Evolutionary conservation across 64 coral and sea anemone species (phyloP).

Genomic region (Exaiptasia diaphana): DNA sequence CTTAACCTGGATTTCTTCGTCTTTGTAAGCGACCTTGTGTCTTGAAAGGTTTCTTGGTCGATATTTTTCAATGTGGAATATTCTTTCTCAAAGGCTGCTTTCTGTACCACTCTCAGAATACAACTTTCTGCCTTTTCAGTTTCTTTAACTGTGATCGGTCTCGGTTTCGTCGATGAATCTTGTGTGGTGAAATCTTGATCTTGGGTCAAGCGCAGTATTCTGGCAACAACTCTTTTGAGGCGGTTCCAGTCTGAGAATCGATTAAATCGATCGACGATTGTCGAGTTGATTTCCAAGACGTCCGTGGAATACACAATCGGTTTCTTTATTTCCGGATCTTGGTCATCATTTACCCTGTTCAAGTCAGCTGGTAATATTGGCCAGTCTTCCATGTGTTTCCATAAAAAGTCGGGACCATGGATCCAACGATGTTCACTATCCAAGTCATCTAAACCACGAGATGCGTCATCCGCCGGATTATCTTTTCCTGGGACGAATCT

Average conservation of each 20-base stretch:
- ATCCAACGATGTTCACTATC: neutral
- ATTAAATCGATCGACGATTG: neutral
- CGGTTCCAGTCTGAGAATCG: conserved; percentile 30
- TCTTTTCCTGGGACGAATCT: neutral
- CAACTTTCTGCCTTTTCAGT: neutral
- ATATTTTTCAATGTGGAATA: no score
- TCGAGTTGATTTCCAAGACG: neutral
- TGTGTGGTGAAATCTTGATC: neutral
- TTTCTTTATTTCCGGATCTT: conserved; percentile 22
- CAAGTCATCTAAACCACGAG: neutral
- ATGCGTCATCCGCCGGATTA: neutral
- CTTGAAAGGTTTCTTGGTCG: neutral
- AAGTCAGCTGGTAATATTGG: neutral
- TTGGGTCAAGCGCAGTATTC: neutral
- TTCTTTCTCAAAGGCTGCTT: neutral
- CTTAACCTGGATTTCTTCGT: neutral
- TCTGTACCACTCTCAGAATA: neutral
- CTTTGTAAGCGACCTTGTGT: neutral
- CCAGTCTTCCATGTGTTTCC: neutral
- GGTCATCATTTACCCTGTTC: neutral
- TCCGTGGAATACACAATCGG: neutral
- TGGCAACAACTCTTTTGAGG: conserved; percentile 10
- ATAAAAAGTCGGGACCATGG: neutral
- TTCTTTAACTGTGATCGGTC: neutral
- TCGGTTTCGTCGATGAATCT: neutral